Evolutionary conservation across 2,888 invertebrate genomes (phyloP).

Genomic region (Euzophera pinguis): DNA sequence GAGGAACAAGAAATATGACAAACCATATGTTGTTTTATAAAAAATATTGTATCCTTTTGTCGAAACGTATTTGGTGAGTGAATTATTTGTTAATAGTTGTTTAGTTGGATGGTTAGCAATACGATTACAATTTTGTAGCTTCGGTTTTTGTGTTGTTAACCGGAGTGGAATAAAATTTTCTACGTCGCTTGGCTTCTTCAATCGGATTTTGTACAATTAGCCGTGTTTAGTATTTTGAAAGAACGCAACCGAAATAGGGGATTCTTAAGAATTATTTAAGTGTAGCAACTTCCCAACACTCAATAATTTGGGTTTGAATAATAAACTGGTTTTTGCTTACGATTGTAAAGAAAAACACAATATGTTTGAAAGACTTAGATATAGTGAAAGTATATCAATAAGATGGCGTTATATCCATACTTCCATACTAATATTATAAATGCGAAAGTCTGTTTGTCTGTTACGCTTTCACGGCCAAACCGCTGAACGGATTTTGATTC

Average conservation of each 20-base stretch:
- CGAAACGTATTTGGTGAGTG: slow-evolving; percentile 49
- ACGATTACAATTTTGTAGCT: slow-evolving; percentile 60
- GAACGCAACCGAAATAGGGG: slow-evolving; percentile 26
- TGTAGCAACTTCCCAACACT: not conserved
- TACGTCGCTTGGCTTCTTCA: slow-evolving; percentile 56
- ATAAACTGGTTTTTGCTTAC: not conserved
- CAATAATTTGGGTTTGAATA: not conserved
- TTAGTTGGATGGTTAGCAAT: slow-evolving; percentile 52
- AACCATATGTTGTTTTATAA: slow-evolving; percentile 63
- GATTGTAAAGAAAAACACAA: too few relatives aligned
- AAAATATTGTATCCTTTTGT: slow-evolving; percentile 27
- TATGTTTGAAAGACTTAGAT: too few relatives aligned
- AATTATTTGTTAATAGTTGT: slow-evolving; percentile 64
- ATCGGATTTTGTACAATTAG: slow-evolving; percentile 70
- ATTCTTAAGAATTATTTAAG: slow-evolving; percentile 19
- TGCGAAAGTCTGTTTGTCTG: too few relatives aligned
- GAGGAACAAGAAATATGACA: slow-evolving; percentile 73
- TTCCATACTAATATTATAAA: too few relatives aligned
- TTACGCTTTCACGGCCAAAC: too few relatives aligned
- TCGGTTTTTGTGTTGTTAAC: slow-evolving; percentile 45
- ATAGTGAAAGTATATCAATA: too few relatives aligned
- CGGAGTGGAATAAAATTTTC: slow-evolving; percentile 61
- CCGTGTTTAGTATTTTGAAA: slow-evolving; percentile 43
- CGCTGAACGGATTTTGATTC: too few relatives aligned
- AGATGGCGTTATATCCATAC: too few relatives aligned